Conservation (phyloP, 1,140 invertebrate genomes). For the Drosophila mojavensis region DNA sequence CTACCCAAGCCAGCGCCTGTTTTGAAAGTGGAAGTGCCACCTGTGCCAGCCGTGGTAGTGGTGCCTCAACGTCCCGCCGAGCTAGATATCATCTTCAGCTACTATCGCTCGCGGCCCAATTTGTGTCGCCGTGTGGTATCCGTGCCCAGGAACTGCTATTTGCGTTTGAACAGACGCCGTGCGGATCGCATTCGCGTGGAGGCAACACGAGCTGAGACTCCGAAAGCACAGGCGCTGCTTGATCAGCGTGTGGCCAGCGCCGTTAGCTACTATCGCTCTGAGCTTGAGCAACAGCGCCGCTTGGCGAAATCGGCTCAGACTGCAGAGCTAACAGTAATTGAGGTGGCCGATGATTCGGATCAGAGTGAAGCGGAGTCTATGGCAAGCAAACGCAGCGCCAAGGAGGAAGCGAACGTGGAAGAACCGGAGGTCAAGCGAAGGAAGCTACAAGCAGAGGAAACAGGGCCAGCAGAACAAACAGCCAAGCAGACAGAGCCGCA, state of each 20-base stretch:
- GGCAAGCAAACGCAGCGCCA: constrained; percentile 1
- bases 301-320: constrained; percentile 12
- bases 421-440: constrained; percentile 12
- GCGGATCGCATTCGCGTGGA: constrained; percentile 1
- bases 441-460: constrained; percentile 3
- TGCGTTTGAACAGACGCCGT: constrained; percentile 55
- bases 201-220: constrained; percentile 27
- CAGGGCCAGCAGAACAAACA: not conserved
- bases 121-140: constrained; percentile 58
- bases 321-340: constrained; percentile 23
- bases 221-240: constrained; percentile 32
- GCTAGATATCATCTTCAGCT: constrained; percentile 47
- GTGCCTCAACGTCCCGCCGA: constrained; percentile 39
- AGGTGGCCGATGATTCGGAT: constrained; percentile 62
- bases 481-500: not conserved
- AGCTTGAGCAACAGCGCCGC: constrained; percentile 56
- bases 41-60: not conserved
- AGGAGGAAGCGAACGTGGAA: not conserved
- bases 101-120: constrained; percentile 37
- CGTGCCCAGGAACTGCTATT: constrained; percentile 61
- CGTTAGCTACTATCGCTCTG: constrained; percentile 54
- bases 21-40: not conserved
- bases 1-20: not conserved
- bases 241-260: constrained; percentile 37
- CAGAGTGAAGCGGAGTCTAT: constrained; percentile 18